A percentile compares a stretch with the other conserved stretches of the same genome.
These are phyloP conservation scores for Gyrodactylus salaris DNA, from an alignment of 1,140 invertebrate species.

Conservation along the genomic window DNA sequence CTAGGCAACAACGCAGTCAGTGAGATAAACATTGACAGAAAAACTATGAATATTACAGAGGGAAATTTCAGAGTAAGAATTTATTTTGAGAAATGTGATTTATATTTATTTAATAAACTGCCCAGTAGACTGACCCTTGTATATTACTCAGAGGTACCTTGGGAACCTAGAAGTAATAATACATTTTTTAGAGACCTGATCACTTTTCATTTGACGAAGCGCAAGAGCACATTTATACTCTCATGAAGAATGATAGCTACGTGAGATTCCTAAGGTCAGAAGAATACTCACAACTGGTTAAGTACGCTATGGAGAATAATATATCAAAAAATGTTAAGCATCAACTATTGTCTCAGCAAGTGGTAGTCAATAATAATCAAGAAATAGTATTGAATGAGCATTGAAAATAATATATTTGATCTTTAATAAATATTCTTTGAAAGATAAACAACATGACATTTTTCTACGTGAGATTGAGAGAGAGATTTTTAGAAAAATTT, in stretches of 20 bases:
- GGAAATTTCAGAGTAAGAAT: background rate
- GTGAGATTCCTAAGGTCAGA: slow-evolving; percentile 68
- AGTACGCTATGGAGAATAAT: background rate
- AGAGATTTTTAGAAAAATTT: too few species aligned
- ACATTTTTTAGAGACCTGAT: slow-evolving; percentile 27
- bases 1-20: slow-evolving; percentile 59
- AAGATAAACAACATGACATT: too few species aligned
- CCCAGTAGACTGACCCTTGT: too few species aligned
- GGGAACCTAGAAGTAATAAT: too few species aligned
- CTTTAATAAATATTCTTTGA: too few species aligned
- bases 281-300: slow-evolving; percentile 31
- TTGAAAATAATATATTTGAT: too few species aligned
- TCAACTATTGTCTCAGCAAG: background rate
- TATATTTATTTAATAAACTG: too few species aligned
- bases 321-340: background rate
- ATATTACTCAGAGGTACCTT: too few species aligned
- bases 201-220: slow-evolving; percentile 75
- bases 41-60: slow-evolving; percentile 15
- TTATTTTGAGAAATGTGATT: background rate
- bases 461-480: too few species aligned
- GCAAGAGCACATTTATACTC: slow-evolving; percentile 68
- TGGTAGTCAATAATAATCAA: too few species aligned
- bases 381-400: too few species aligned
- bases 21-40: slow-evolving; percentile 90
- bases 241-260: slow-evolving; percentile 87